Base-by-base conservation (phyloP, 2,113 vertebrate species). In the Sitta europaea region DNA sequence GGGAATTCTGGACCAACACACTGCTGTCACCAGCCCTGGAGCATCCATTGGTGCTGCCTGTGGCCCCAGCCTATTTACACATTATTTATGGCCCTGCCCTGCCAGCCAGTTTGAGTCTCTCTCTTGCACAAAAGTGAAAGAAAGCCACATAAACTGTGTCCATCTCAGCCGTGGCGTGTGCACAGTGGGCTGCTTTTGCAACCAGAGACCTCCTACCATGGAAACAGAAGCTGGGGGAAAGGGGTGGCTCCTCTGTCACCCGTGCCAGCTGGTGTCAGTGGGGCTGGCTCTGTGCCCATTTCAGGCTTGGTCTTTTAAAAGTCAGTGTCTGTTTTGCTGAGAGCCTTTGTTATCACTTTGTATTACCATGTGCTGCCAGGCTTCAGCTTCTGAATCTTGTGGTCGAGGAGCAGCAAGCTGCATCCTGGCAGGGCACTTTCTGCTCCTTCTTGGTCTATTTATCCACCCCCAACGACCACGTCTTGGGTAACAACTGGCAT, bases 1-100 rank as follows among this genome's bases (percentile, higher is more conserved):
- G 35, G 29, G 63, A 47, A 14, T 45, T 43, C 10, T 50, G 50
- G 38, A 50, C 66, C 0, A 0, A 70, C 31, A 27, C 14, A 2
- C 11, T 61, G 13, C 70, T 62, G 24, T 70, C 48, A 38, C 25
- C n/a, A 45, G 51, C 38, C 47, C 21, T 14, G 20, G 31, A 19
- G 45, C 10, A 10, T 67, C 33, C 1, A 0, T 21, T 36, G 50
- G 40, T 74, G 47, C 65, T 85, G 36, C 31, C 38, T 40, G 35
- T 45, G 17, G 38, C 33, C 77, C 22, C 57, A 73, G 40, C 40
- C 33, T 77, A 9, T 50, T 74, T 48, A 9, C 17, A 31, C 7
- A 4, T 36, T 61, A 43, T 57, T 65, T 71, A 25, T 45, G 78
- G 65, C 17, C 43, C 21, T 45, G 23, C 31, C 5, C 38, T 2